phyloP scores from a whole-genome alignment of 2,797 vertebrate genomes.

The Aratinga solstitialis region DNA sequence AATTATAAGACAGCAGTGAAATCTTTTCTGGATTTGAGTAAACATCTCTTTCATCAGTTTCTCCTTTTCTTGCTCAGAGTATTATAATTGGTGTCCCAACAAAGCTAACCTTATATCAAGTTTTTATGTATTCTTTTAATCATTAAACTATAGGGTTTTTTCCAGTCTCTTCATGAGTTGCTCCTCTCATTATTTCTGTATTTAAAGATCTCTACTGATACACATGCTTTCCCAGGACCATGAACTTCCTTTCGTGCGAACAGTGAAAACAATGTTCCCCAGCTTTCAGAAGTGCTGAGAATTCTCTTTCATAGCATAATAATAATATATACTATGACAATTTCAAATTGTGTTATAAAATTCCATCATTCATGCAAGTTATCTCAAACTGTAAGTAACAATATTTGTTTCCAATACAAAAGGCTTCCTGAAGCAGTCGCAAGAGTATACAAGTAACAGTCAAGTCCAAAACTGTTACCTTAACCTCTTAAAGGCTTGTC shows the following conservation, averaged over 20 bases:
- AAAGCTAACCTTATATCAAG: not conserved
- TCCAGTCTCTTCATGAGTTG: not conserved
- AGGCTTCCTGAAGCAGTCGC: not conserved
- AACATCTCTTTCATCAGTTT: not conserved
- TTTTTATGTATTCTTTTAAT: not conserved
- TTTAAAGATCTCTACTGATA: not conserved
- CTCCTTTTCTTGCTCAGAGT: not conserved
- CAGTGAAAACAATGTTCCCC: not conserved
- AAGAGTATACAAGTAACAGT: not conserved
- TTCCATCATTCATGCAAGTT: not conserved
- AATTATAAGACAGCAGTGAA: not conserved
- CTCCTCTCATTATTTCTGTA: not conserved
- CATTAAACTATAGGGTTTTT: not conserved
- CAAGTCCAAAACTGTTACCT: not conserved
- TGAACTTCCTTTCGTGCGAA: not conserved
- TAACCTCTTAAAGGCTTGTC: not conserved
- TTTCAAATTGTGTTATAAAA: not conserved
- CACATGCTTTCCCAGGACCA: not conserved
- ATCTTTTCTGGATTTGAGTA: not conserved
- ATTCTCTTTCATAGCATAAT: not conserved
- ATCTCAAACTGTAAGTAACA: not conserved
- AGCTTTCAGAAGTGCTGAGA: not conserved
- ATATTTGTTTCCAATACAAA: not conserved
- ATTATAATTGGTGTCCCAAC: not conserved
- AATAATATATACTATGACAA: not conserved